Evolutionary conservation across 2,888 invertebrate species (phyloP), one percentile per base, ranked within the genome.

Genomic region (Habrosyne pyritoides): DNA sequence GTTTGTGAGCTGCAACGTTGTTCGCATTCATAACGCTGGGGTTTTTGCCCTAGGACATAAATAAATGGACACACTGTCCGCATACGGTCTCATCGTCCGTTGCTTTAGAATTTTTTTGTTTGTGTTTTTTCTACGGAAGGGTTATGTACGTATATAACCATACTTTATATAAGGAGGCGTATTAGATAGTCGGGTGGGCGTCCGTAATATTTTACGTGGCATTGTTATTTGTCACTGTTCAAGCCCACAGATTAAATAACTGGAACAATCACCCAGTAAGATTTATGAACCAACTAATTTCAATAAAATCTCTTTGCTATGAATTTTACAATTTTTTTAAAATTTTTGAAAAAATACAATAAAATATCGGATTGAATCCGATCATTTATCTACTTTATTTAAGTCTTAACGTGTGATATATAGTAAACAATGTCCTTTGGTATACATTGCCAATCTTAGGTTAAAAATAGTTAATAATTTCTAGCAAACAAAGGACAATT

Each of bases 11-110:
- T 74, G 73, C 75, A 73, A 75, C 74, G 76, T 71, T 79, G 75
- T 77, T 77, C 73, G 75, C 78, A 79, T 85, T 86, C 79, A 84
- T 80, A 83, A 84, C 71, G 73, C 69, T 28, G 28, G 70, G 76
- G 70, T 77, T 79, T 82, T 82, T 81, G 77, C 74, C 69, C 75
- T 65, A 62, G 75, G 74, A 76, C 77, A 78, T 78, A 79, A 84
- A 84, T 81, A 84, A 79, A 77, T 75, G 79, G 79, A 81, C 76
- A 73, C 64, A 73, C 71, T 79, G 81, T 76, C 77, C 76, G 73
- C 77, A 74, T 74, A 75, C 73, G 64, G 67, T 63, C 63, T 64
- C 69, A 64, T 62, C 66, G 68, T 57, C 60, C 62, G 60, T 59
- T 59, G 66, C 63, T 61, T 65, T 56, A 24, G 52, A 71, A 67